Evolutionary conservation across 2,888 invertebrate species (phyloP), one percentile per base, ranked within the genome.

Genomic region (Cloeon dipterum): DNA sequence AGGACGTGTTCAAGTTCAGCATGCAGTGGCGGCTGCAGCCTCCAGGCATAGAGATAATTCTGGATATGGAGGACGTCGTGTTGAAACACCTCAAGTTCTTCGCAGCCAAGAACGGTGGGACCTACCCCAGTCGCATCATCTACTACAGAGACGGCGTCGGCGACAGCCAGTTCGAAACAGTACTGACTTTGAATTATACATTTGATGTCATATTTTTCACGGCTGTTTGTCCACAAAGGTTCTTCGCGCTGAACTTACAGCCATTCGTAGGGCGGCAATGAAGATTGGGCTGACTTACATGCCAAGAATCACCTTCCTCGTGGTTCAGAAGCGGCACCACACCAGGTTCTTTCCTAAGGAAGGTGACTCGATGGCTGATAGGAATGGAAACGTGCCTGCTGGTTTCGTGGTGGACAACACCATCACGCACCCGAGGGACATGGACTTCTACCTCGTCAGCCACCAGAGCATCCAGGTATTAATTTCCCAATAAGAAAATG

Each of bases 301-400:
- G 47, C 86, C 93, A 0, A 67, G 71, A 35, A 70, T 96, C 18
- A 77, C 91, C 20, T 93, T 91, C 55, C 59, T 94, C 29, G 79
- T 94, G 7, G 94, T 96, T 1, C 93, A 96, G 54, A 96, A 98
- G 56, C 66, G 96, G 1, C 96, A 96, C 61, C 94, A 96, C 52
- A 88, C 91, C 1, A 68, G 94, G 51, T 44, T 49, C 36, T 49
- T 49, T 35, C 46, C 48, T 3, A 65, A 32, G 50, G 65, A 36
- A 63, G 63, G 47, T 61, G 61, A 44, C 54, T 62, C 58, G 44
- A 59, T 52, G 44, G 64, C 63, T 36, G 72, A 72, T 20, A 69
- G 58, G 48, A 74, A 71, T 43, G 59, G 61, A 4, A 85, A 83
- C 52, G 83, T 86, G 0, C 72, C 73, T 4, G 81, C 89, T 0